Percentiles rank a stretch among this genome's conserved stretches.
These are phyloP conservation scores for Andrena dorsata DNA, from an alignment of 2,888 invertebrate genomes.

Conservation along the genomic window DNA sequence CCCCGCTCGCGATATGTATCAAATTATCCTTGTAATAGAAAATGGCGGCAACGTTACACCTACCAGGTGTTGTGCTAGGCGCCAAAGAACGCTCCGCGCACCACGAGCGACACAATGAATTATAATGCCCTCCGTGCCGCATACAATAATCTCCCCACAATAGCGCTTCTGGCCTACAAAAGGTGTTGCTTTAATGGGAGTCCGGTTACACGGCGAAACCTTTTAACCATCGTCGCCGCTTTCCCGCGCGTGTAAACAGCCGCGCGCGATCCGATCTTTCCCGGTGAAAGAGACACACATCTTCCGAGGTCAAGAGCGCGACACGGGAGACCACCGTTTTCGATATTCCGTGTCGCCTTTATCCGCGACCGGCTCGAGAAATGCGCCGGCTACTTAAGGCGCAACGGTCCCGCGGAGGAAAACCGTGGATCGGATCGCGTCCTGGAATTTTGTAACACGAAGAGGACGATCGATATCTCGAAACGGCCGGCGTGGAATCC, in stretches of 20 bases:
- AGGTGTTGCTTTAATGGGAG: conserved; percentile 84
- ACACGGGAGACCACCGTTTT: conserved; percentile 17
- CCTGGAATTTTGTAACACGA: conserved; percentile 25
- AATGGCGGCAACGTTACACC: conserved; percentile 85
- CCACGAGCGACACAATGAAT: conserved; percentile 79
- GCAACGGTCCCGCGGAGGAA: neutral
- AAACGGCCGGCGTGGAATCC: neutral
- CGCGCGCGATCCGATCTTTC: conserved; percentile 42
- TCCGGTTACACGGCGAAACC: conserved; percentile 77
- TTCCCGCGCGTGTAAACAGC: conserved; percentile 69
- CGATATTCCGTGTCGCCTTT: conserved; percentile 38
- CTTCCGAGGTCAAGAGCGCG: conserved; percentile 53
- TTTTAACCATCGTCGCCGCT: conserved; percentile 63
- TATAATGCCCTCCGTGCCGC: conserved; percentile 78
- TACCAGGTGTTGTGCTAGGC: conserved; percentile 82
- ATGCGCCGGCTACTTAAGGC: conserved; percentile 52
- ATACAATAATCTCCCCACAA: conserved; percentile 81
- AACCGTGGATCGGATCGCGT: neutral
- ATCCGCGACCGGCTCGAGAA: conserved; percentile 4
- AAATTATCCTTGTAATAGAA: conserved; percentile 84
- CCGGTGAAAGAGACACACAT: conserved; percentile 29
- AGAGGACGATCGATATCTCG: conserved; percentile 6
- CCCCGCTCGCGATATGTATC: conserved; percentile 82
- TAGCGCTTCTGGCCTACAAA: conserved; percentile 77
- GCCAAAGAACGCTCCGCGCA: conserved; percentile 67